Conservation (phyloP, 2,888 invertebrate genomes). For the Andrena dorsata region DNA sequence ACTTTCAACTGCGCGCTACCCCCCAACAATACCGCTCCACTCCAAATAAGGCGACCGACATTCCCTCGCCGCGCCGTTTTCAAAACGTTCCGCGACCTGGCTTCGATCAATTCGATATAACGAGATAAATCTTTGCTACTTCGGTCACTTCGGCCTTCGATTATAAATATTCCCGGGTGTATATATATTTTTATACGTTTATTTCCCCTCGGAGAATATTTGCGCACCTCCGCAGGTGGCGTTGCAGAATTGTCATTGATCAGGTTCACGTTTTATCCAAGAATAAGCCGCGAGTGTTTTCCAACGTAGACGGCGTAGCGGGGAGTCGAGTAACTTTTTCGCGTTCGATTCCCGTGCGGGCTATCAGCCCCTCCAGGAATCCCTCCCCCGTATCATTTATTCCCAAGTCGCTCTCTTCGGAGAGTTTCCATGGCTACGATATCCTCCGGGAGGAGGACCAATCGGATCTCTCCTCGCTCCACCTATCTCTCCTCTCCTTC, state of each 20-base stretch:
- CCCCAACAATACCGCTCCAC: not conserved
- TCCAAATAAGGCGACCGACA: not conserved
- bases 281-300: too few species aligned
- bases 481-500: conserved; percentile 73
- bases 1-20: not conserved
- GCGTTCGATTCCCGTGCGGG: conserved; percentile 1
- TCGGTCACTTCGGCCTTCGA: too few species aligned
- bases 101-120: too few species aligned
- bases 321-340: not conserved
- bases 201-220: too few species aligned
- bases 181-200: too few species aligned
- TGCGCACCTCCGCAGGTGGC: too few species aligned
- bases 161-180: too few species aligned
- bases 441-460: conserved; percentile 78
- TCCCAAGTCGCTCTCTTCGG: conserved; percentile 54
- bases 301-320: not conserved
- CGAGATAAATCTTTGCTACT: too few species aligned
- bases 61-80: not conserved
- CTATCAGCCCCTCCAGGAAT: conserved; percentile 37
- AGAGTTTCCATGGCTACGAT: conserved; percentile 81
- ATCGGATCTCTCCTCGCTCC: conserved; percentile 77
- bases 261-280: too few species aligned
- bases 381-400: conserved; percentile 62
- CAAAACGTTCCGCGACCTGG: not conserved
- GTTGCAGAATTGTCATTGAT: not conserved